A percentile compares a stretch with the other conserved stretches of the same genome.
Conservation (phyloP, 2,797 vertebrate genomes). For the Aplochiton taeniatus region DNA sequence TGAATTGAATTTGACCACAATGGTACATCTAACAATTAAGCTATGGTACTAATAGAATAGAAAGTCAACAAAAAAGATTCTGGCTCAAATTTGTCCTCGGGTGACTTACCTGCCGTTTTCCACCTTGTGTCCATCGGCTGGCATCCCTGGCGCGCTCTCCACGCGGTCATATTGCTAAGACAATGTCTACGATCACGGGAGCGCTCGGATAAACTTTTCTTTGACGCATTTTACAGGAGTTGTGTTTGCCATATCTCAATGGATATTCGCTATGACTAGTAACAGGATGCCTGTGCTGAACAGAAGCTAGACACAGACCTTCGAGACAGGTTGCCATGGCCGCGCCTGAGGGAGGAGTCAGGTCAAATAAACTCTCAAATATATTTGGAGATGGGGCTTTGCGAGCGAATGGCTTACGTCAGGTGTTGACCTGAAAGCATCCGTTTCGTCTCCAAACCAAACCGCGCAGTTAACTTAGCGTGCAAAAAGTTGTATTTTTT, state of each 20-base stretch:
- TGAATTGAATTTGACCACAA: background rate
- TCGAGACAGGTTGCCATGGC: background rate
- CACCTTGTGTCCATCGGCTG: slow-evolving; percentile 58
- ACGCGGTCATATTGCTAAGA: slow-evolving; percentile 60
- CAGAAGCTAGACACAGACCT: background rate
- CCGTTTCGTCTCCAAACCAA: too few relatives aligned
- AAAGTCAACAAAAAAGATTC: too few relatives aligned
- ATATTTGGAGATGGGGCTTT: too few relatives aligned
- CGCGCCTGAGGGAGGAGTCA: too few relatives aligned
- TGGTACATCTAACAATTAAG: background rate
- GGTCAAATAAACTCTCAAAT: too few relatives aligned
- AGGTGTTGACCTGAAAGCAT: too few relatives aligned
- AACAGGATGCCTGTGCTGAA: too few relatives aligned
- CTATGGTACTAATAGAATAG: background rate
- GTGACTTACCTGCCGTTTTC: slow-evolving; percentile 67
- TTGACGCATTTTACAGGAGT: background rate
- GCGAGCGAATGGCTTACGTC: too few relatives aligned
- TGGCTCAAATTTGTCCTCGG: too few relatives aligned
- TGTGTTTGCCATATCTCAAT: slow-evolving; percentile 5
- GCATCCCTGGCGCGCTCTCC: slow-evolving; percentile 55
- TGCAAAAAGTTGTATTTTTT: too few relatives aligned
- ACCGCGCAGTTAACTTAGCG: too few relatives aligned
- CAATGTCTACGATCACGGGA: background rate
- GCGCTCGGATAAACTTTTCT: background rate
- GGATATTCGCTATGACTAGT: too few relatives aligned